These are phyloP conservation scores for Baronia brevicornis DNA, from an alignment of 2,888 invertebrate genomes.

Conservation along the genomic window DNA sequence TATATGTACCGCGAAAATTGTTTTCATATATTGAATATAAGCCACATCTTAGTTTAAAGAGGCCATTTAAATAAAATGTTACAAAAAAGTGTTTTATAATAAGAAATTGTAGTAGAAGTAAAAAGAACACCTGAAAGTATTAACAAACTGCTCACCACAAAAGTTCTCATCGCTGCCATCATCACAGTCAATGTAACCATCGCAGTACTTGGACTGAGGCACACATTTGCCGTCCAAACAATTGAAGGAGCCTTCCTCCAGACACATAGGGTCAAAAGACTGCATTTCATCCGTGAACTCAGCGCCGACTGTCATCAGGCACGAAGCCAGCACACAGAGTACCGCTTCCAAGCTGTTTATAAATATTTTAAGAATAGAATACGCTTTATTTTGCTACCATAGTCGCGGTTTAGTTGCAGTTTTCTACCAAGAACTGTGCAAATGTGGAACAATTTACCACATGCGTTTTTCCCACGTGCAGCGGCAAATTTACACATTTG, in stretches of 20 bases:
- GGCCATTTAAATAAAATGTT: conserved; percentile 1
- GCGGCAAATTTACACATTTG: too few relatives aligned
- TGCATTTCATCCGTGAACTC: conserved; percentile 45
- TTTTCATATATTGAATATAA: too few relatives aligned
- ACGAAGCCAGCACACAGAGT: conserved; percentile 22
- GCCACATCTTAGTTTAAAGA: not conserved
- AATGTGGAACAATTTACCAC: too few relatives aligned
- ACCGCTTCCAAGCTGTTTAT: conserved; percentile 22
- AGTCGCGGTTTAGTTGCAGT: too few relatives aligned
- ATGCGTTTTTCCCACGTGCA: too few relatives aligned
- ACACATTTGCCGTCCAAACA: conserved; percentile 72
- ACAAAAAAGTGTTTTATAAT: not conserved
- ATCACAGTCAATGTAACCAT: conserved; percentile 74
- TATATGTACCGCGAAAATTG: not conserved
- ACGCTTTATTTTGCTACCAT: too few relatives aligned
- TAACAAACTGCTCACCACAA: conserved; percentile 41
- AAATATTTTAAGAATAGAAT: not conserved
- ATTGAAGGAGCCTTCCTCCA: conserved; percentile 40
- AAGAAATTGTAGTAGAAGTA: too few relatives aligned
- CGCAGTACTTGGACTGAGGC: conserved; percentile 70
- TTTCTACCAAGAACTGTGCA: too few relatives aligned
- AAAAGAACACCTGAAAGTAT: not conserved
- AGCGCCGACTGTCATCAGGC: conserved; percentile 26
- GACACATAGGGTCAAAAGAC: conserved; percentile 36
- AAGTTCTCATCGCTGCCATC: conserved; percentile 77